A percentile compares a stretch with the other conserved stretches of the same genome.
These are phyloP conservation scores for Epistrophe eligans DNA, from an alignment of 2,888 invertebrate genomes.

Conservation along the genomic window DNA sequence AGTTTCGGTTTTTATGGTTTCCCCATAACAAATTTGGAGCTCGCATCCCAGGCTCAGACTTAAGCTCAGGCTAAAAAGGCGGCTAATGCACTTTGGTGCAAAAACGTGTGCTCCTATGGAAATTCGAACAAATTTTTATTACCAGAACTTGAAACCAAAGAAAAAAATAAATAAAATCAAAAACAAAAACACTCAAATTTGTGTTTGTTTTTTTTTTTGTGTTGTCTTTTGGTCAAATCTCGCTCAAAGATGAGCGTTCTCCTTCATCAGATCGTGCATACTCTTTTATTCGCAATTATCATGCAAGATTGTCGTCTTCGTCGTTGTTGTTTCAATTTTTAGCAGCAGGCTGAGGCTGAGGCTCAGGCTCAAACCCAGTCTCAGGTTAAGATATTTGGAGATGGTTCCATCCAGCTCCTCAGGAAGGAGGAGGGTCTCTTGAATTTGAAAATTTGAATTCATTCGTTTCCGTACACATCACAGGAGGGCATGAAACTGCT, in stretches of 20 bases:
- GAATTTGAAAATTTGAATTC: constrained; percentile 73
- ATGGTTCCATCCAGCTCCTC: not conserved
- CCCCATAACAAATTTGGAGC: constrained; percentile 70
- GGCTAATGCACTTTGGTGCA: constrained; percentile 69
- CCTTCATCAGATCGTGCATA: constrained; percentile 71
- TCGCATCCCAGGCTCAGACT: constrained; percentile 43
- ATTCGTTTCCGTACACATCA: constrained; percentile 64
- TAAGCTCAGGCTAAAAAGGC: constrained; percentile 38
- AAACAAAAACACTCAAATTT: constrained; percentile 28
- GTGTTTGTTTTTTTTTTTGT: constrained; percentile 32
- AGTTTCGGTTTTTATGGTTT: constrained; percentile 69
- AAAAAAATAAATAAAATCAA: constrained; percentile 28
- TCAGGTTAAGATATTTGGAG: not conserved
- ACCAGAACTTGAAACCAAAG: constrained; percentile 58
- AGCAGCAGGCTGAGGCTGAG: not conserved
- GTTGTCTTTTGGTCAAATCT: constrained; percentile 61
- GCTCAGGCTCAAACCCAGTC: not conserved
- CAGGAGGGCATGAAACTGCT: constrained; percentile 69
- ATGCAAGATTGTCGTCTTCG: constrained; percentile 70
- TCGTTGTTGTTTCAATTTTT: constrained; percentile 50
- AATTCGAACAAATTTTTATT: constrained; percentile 75
- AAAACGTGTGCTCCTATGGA: constrained; percentile 74
- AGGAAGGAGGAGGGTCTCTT: constrained; percentile 44
- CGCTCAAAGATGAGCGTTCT: constrained; percentile 51
- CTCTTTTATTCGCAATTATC: constrained; percentile 75